Conservation (phyloP, 2,797 vertebrate species). For the Erethizon dorsatum region DNA sequence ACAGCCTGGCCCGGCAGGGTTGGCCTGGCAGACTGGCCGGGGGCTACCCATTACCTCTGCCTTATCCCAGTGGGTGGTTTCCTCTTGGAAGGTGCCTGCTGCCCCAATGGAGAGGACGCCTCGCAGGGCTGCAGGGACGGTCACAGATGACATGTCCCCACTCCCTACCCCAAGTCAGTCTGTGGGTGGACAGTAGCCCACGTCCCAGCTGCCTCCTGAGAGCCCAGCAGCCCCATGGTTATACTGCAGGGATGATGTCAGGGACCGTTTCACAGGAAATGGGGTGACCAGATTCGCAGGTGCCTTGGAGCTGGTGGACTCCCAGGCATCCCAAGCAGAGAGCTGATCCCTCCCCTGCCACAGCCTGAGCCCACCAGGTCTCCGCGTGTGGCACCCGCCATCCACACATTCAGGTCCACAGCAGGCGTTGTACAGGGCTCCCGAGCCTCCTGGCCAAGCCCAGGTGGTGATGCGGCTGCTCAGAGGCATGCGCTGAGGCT, state of each 20-base stretch:
- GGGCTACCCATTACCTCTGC: neutral
- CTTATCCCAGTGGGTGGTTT: neutral
- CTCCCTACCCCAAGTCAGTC: neutral
- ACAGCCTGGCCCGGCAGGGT: neutral
- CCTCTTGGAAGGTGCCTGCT: neutral
- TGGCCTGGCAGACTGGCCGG: too few relatives aligned
- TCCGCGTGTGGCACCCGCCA: neutral
- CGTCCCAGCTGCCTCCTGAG: neutral
- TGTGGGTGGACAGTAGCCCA: neutral
- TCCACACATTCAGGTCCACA: neutral
- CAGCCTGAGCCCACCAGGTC: too few relatives aligned
- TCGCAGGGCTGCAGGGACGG: neutral
- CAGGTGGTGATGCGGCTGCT: too few relatives aligned
- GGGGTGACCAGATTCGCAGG: fast-evolving
- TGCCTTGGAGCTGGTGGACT: neutral
- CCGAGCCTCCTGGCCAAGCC: too few relatives aligned
- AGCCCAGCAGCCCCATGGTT: neutral
- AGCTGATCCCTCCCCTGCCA: too few relatives aligned
- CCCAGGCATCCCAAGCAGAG: fast-evolving
- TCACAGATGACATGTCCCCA: neutral
- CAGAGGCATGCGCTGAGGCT: too few relatives aligned
- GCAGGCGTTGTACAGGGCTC: neutral
- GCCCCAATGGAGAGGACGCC: neutral
- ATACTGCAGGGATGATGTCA: fast-evolving
- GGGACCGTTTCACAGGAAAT: neutral